Evolutionary conservation across 2,888 invertebrate species (phyloP), one percentile per base, ranked within the genome.

Genomic region (Thera britannica): DNA sequence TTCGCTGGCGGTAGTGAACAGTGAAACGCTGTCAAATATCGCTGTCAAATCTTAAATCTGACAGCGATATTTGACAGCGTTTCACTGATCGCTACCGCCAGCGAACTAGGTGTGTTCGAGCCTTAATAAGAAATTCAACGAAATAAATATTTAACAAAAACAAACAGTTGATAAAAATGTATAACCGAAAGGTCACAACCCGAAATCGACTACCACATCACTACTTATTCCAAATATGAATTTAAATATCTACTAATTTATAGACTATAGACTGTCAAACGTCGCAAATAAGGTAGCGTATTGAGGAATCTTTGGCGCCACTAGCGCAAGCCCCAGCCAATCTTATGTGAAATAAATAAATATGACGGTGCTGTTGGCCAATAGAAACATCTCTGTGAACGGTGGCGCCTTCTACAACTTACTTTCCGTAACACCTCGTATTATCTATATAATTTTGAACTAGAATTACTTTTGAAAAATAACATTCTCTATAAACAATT

Each of bases 111-210:
- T 23, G 23, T 23, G 23, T 23, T 23, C 23, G 23, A 23, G 23
- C 23, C 23, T 23, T 23, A 23, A 44, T 34, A 52, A 70, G 57
- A 49, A 62, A 66, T 60, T 65, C 67, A 66, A 71, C 63, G 46
- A 65, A 71, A 63, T 66, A 61, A 63, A 63, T 35, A 66, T 52
- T 54, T 49, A 63, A 67, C 54, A 55, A 52, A 36, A 63, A 12
- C 63, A 65, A 61, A 67, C 61, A 54, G 49, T 56, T 54, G 65
- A 61, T 56, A 58, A 59, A 41, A 51, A 59, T 41, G 56, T 61
- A 59, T 57, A 67, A 72, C 67, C 69, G 67, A 72, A 72, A 67
- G 67, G 66, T 71, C 71, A 72, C 71, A 72, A 74, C 74, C 74
- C 68, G 66, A 66, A 69, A 72, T 65, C 64, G 68, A 68, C 71